A percentile compares a stretch with the other conserved stretches of the same genome.
Conservation (phyloP, 2,888 invertebrate genomes). For the Hirudinaria manillensis region DNA sequence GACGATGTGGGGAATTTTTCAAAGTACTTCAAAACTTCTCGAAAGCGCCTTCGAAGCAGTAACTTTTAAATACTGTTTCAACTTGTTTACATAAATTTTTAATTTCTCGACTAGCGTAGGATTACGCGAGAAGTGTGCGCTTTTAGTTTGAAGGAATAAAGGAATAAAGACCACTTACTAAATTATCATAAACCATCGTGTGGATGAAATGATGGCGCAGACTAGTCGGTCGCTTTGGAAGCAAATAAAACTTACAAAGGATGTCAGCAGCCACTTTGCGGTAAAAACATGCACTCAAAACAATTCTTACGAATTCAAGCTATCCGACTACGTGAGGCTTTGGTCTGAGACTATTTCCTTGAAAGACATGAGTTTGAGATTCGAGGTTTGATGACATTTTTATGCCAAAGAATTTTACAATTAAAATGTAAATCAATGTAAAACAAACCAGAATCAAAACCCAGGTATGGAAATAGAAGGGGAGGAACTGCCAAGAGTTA, state of each 20-base stretch:
- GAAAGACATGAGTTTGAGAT: background rate
- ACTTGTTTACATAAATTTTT: too few species aligned
- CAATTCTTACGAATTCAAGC: background rate
- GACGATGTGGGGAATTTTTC: too few species aligned
- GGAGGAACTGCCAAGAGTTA: background rate
- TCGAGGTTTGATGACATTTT: constrained; percentile 2
- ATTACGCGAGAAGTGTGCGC: background rate
- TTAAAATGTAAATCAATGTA: background rate
- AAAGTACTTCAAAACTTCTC: too few species aligned
- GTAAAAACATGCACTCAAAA: background rate
- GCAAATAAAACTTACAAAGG: background rate
- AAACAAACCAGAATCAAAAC: constrained; percentile 6
- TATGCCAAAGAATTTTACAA: background rate
- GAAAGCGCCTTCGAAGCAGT: too few species aligned
- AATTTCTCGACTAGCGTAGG: too few species aligned
- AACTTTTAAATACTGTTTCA: too few species aligned
- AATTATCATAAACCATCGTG: background rate
- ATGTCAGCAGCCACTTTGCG: background rate
- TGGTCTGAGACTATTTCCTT: constrained; percentile 1
- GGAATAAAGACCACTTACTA: background rate
- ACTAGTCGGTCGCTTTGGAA: background rate
- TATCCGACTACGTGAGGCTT: background rate
- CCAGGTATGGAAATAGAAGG: constrained; percentile 20
- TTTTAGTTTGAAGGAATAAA: background rate
- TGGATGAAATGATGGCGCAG: background rate